These are phyloP conservation scores for Pangasianodon hypophthalmus DNA, from an alignment of 2,113 vertebrate genomes.

Conservation along the genomic window DNA sequence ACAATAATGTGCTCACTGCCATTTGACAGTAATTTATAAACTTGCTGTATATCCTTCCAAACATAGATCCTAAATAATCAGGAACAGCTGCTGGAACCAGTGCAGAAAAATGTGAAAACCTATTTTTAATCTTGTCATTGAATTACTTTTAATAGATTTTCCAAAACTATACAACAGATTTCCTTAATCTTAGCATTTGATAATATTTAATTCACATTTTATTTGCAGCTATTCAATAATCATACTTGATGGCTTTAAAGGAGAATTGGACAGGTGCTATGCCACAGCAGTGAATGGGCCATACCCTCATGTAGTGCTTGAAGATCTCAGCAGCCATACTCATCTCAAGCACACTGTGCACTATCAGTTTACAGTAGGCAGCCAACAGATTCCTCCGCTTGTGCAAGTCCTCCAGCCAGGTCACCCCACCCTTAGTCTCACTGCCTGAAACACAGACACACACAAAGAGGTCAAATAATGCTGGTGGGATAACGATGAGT, in stretches of 20 bases:
- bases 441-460: constrained; percentile 56
- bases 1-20: constrained; percentile 8
- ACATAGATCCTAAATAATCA: constrained; percentile 5
- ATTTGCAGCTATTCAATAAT: not conserved
- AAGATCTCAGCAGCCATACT: constrained; percentile 82
- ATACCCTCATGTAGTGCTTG: constrained; percentile 87
- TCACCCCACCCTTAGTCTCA: constrained; percentile 62
- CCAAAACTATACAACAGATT: not conserved
- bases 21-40: constrained; percentile 26
- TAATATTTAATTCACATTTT: not conserved
- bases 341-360: constrained; percentile 84
- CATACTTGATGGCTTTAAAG: not conserved
- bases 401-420: constrained; percentile 76
- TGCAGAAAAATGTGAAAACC: not conserved
- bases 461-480: constrained; percentile 23
- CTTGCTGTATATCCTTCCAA: not conserved
- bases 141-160: not conserved
- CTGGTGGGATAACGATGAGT: constrained; percentile 27
- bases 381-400: constrained; percentile 80
- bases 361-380: constrained; percentile 85
- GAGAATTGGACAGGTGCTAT: not conserved
- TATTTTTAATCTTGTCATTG: not conserved
- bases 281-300: not conserved
- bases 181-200: no score
- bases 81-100: not conserved